Evolutionary conservation across 2,888 invertebrate genomes (phyloP).

Genomic region (Eupsilia transversa): DNA sequence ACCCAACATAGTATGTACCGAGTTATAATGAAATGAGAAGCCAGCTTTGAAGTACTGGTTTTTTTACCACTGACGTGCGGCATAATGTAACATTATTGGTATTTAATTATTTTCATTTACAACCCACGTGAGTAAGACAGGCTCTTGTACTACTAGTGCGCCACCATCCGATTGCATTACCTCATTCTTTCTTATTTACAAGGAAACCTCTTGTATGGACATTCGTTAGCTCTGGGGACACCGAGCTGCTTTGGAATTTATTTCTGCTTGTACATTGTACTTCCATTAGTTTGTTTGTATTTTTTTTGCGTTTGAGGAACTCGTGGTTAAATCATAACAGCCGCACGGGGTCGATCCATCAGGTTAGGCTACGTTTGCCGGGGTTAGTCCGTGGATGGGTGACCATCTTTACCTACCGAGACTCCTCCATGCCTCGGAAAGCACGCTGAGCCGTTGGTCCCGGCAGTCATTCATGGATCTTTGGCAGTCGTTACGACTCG

Average conservation of each 20-base stretch:
- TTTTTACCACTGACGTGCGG: too few relatives aligned
- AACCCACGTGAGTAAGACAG: neutral
- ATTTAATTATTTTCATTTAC: neutral
- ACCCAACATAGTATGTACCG: neutral
- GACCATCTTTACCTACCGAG: too few relatives aligned
- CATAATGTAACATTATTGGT: neutral
- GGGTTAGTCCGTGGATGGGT: too few relatives aligned
- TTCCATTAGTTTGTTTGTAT: constrained; percentile 59
- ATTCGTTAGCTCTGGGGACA: constrained; percentile 62
- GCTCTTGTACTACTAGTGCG: constrained; percentile 32
- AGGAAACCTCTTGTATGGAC: constrained; percentile 68
- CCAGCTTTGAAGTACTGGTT: neutral
- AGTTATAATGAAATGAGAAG: neutral
- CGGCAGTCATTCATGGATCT: too few relatives aligned
- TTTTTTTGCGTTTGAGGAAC: too few relatives aligned
- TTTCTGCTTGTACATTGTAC: constrained; percentile 51
- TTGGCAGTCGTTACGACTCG: too few relatives aligned
- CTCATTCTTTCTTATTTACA: constrained; percentile 75
- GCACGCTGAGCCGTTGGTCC: too few relatives aligned
- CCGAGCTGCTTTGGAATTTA: constrained; percentile 53
- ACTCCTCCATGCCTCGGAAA: too few relatives aligned
- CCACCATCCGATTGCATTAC: constrained; percentile 71
- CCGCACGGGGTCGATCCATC: too few relatives aligned
- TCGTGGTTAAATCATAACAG: too few relatives aligned
- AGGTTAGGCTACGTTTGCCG: too few relatives aligned